Evolutionary conservation across 2,888 invertebrate species (phyloP).

Genomic region (Petrolisthes manimaculis): DNA sequence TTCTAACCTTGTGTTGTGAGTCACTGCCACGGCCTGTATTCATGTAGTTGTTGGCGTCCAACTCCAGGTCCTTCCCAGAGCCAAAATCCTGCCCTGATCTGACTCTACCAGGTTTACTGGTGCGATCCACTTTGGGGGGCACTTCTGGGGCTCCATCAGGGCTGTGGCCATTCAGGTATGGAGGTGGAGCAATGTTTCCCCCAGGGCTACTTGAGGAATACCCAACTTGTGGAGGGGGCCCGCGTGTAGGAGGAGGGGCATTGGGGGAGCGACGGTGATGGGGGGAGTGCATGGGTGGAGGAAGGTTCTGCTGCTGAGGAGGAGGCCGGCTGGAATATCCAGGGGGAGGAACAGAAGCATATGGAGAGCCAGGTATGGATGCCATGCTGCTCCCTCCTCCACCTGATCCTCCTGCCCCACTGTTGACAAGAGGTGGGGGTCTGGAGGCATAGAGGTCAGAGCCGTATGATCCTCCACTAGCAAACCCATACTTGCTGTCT

Average conservation of each 20-base stretch:
- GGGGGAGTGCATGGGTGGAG: conserved; percentile 56
- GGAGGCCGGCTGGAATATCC: conserved; percentile 48
- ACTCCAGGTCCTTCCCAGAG: conserved; percentile 58
- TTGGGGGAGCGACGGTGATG: conserved; percentile 61
- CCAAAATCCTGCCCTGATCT: conserved; percentile 62
- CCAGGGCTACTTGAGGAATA: conserved; percentile 52
- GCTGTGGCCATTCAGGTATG: conserved; percentile 66
- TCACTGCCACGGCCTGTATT: conserved; percentile 69
- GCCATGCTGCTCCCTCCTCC: conserved; percentile 33
- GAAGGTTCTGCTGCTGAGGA: conserved; percentile 49
- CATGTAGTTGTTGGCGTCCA: conserved; percentile 72
- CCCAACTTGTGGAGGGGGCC: conserved; percentile 50
- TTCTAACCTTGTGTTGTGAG: conserved; percentile 57
- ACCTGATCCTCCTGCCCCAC: conserved; percentile 50
- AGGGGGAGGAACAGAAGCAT: conserved; percentile 39
- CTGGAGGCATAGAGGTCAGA: conserved; percentile 56
- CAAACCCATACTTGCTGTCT: conserved; percentile 75
- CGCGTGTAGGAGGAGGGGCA: conserved; percentile 38
- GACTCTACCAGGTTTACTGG: conserved; percentile 77
- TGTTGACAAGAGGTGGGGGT: conserved; percentile 36
- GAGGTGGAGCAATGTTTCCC: conserved; percentile 59
- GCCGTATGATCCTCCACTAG: conserved; percentile 50
- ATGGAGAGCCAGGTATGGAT: conserved; percentile 50
- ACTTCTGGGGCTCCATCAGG: conserved; percentile 75
- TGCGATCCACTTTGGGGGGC: conserved; percentile 86